Evolutionary conservation across 2,888 invertebrate genomes (phyloP), one percentile per base, ranked within the genome.

Genomic region (Cremastobaeus sp.): DNA sequence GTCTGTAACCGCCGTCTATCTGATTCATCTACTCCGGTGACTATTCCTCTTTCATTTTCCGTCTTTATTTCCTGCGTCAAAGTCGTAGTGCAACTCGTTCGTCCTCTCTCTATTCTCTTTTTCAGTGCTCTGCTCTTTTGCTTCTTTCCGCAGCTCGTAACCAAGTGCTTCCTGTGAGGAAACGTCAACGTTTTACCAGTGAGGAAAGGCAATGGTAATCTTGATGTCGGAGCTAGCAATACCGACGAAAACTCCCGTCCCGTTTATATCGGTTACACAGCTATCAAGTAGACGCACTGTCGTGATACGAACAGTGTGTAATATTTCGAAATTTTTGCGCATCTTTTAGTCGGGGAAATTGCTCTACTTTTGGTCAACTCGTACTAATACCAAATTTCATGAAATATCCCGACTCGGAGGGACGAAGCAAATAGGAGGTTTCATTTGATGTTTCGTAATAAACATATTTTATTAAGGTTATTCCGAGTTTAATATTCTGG

Each of bases 81-180:
- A 60, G 64, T 64, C 66, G 12, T 30, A 47, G 39, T 34, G 52
- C 34, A 45, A 64, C 70, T 69, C 64, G 76, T 76, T 62, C 68
- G 57, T 64, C 37, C 48, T 39, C 41, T 47, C 39, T 45, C 25
- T 15, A 39, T 75, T 76, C 69, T 74, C 70, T 76, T 54, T 78
- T 72, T 75, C 73, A 72, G 59, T 35, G 35, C 32, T 9, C 14
- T 30, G 54, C 71, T 70, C 73, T 65, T 75, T 77, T 71, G 54
- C 78, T 71, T 65, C 78, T 76, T 78, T 76, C 78, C 78, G 74
- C 68, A 72, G 65, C 77, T 81, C 81, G 78, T 80, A 80, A 80
- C 76, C 80, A 78, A 80, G 76, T 79, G 76, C 78, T 82, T 83
- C 81, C 81, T 77, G 77, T 70, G 78, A 74, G 79, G 76, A 80